Conservation (phyloP, 2,797 vertebrate genomes). For the Etheostoma perlongum region DNA sequence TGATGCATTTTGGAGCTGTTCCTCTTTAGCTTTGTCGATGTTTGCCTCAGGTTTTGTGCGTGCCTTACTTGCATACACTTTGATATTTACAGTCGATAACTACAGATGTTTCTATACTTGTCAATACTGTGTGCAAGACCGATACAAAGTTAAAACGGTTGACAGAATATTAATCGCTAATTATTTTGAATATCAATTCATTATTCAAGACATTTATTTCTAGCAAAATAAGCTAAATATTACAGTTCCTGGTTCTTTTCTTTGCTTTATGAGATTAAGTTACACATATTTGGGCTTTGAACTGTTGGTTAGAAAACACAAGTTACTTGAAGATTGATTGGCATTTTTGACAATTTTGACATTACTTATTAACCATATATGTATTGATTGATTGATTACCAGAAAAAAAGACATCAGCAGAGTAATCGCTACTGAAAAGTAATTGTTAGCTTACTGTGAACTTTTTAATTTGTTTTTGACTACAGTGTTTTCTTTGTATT, state of each 20-base stretch:
- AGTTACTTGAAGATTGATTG: neutral
- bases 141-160: neutral
- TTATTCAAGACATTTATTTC: neutral
- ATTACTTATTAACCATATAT: neutral
- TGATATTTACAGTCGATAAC: neutral
- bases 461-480: conserved; percentile 7
- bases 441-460: neutral
- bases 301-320: neutral
- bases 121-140: neutral
- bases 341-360: neutral
- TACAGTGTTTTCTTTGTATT: conserved; percentile 2
- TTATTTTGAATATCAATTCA: neutral
- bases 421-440: neutral
- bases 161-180: neutral
- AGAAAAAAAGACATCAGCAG: neutral
- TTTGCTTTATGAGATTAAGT: neutral
- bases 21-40: conserved; percentile 22
- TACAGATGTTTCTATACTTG: conserved; percentile 17
- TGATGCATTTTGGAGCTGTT: conserved; percentile 22
- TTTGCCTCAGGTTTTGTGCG: conserved; percentile 11
- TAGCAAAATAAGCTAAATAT: neutral
- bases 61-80: conserved; percentile 25
- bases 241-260: neutral
- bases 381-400: neutral
- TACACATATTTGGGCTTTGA: neutral